These are phyloP conservation scores for Galagoides demidoff DNA, from an alignment of 2,797 vertebrate species.

Conservation along the genomic window DNA sequence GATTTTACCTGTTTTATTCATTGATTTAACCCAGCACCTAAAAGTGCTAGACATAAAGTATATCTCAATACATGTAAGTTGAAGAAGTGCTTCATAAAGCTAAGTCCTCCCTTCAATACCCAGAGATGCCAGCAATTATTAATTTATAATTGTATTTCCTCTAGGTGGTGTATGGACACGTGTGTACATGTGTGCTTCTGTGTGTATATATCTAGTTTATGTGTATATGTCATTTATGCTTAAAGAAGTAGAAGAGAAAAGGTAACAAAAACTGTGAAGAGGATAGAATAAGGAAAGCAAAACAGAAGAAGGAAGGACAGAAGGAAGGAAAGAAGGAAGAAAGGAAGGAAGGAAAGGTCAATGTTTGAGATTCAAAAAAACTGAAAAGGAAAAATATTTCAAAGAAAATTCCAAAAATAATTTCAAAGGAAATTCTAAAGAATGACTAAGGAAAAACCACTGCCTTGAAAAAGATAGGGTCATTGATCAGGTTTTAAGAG, in stretches of 20 bases:
- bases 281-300: neutral
- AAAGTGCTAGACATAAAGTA: neutral
- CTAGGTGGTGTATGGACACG: neutral
- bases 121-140: neutral
- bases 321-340: too few relatives aligned
- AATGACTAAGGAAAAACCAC: neutral
- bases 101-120: neutral
- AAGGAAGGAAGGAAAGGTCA: neutral
- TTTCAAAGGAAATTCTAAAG: neutral
- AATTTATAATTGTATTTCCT: neutral
- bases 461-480: neutral
- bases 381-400: neutral
- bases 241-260: neutral
- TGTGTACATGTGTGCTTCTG: too few relatives aligned
- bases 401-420: neutral
- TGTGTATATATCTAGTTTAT: neutral
- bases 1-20: neutral
- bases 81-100: neutral
- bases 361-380: neutral
- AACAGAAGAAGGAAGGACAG: neutral
- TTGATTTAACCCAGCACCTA: neutral
- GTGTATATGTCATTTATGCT: neutral
- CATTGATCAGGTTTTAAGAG: neutral
- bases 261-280: neutral
- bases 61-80: neutral